These are phyloP conservation scores for Stenodera caucasica DNA, from an alignment of 2,888 invertebrate species.

Conservation along the genomic window DNA sequence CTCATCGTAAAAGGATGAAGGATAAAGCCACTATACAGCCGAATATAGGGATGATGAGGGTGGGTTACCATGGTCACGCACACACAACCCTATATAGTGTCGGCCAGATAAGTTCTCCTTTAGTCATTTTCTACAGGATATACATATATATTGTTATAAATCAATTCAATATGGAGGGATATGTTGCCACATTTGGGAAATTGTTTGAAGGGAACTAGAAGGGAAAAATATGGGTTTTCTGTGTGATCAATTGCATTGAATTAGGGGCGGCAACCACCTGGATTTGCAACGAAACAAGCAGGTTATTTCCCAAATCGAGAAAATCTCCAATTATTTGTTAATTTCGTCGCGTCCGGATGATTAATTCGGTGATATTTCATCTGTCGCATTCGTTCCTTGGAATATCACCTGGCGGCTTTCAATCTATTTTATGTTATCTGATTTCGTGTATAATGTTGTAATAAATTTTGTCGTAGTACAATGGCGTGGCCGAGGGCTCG, in stretches of 20 bases:
- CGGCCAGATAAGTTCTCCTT: constrained; percentile 30
- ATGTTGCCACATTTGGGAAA: constrained; percentile 38
- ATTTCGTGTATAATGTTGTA: constrained; percentile 37
- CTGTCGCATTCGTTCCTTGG: constrained; percentile 21
- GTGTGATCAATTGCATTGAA: constrained; percentile 43
- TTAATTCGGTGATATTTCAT: constrained; percentile 17
- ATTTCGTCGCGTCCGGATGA: background rate
- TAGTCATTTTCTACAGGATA: constrained; percentile 1
- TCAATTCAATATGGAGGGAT: constrained; percentile 31
- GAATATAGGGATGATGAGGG: no score
- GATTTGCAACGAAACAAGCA: no score
- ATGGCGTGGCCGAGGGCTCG: constrained; percentile 32
- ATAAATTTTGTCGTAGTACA: constrained; percentile 35
- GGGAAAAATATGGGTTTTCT: constrained; percentile 45
- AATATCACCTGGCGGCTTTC: constrained; percentile 35
- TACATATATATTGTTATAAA: no score
- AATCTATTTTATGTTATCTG: constrained; percentile 32
- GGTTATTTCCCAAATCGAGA: no score
- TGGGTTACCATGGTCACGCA: constrained; percentile 51
- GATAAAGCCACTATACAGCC: no score
- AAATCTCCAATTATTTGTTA: no score
- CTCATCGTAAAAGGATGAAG: constrained; percentile 43
- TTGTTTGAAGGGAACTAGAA: constrained; percentile 35
- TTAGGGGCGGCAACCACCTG: no score
- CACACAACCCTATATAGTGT: constrained; percentile 33